Evolutionary conservation across 2,888 invertebrate genomes (phyloP).

Genomic region (Habrosyne pyritoides): DNA sequence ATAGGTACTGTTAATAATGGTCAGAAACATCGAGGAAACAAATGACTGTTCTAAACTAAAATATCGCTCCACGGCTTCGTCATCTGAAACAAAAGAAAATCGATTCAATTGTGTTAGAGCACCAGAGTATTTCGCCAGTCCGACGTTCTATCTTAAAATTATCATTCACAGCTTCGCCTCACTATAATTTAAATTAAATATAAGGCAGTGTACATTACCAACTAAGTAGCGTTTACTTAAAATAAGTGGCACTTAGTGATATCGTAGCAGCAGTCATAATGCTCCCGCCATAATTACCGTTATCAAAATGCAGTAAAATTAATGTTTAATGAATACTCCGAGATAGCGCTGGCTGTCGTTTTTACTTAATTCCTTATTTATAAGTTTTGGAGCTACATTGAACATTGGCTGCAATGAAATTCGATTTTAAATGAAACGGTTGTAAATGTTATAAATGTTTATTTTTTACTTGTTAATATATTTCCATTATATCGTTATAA

Average conservation of each 20-base stretch:
- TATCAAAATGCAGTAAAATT: constrained; percentile 49
- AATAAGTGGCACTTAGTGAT: constrained; percentile 68
- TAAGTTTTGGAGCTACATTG: background rate
- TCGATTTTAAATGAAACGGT: background rate
- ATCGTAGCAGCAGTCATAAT: constrained; percentile 51
- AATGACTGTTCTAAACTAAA: too few relatives aligned
- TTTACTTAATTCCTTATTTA: constrained; percentile 7
- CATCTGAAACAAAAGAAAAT: background rate
- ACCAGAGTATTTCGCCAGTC: background rate
- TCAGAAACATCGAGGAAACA: too few relatives aligned
- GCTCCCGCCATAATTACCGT: constrained; percentile 34
- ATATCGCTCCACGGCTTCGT: too few relatives aligned
- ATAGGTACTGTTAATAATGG: too few relatives aligned
- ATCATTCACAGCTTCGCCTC: constrained; percentile 27
- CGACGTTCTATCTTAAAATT: background rate
- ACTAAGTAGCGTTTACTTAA: constrained; percentile 65
- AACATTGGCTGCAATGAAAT: background rate
- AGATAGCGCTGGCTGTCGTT: constrained; percentile 18
- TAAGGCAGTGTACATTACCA: constrained; percentile 49
- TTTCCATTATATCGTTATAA: too few relatives aligned
- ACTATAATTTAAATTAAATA: constrained; percentile 53
- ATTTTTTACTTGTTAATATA: too few relatives aligned
- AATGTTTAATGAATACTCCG: constrained; percentile 42
- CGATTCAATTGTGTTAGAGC: background rate
- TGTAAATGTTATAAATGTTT: too few relatives aligned